phyloP scores from a whole-genome alignment of 2,113 vertebrate genomes.

The Xenopus tropicalis region UCB_Xtro_10.0 CM004447.2:110410001-110410500 shows the following conservation, averaged over 20 bases:
- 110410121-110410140: conserved; percentile 42
- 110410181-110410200: conserved; percentile 25
- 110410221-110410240: conserved; percentile 27
- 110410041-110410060: background rate
- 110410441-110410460: too few species aligned
- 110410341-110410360: background rate
- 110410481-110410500: too few species aligned
- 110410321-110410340: background rate
- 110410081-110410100: conserved; percentile 40
- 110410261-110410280: conserved; percentile 12
- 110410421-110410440: too few species aligned
- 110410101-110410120: conserved; percentile 46
- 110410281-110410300: background rate
- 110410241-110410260: conserved; percentile 45
- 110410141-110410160: conserved; percentile 45
- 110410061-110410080: conserved; percentile 6
- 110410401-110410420: too few species aligned
- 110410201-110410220: conserved; percentile 30
- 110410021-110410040: background rate
- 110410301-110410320: background rate
- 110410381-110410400: too few species aligned
- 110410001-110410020: background rate
- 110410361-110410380: background rate
- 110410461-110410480: too few species aligned
- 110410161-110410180: conserved; percentile 42